These are phyloP conservation scores for Enteromius argenteus DNA, from an alignment of 2,797 vertebrate genomes.

Conservation along the genomic window DNA sequence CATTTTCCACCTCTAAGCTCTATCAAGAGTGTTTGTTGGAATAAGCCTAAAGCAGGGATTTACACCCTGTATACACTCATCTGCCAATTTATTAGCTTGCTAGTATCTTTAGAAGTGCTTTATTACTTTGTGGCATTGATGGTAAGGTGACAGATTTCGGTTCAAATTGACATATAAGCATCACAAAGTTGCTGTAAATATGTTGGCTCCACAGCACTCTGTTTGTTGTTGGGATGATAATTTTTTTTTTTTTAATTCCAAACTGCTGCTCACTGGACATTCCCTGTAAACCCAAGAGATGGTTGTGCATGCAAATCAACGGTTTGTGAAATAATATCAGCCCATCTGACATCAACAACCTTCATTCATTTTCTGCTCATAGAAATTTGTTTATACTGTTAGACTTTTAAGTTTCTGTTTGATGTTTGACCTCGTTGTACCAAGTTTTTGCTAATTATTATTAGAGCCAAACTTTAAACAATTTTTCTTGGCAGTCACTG, in stretches of 20 bases:
- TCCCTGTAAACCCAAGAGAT: neutral
- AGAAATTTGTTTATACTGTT: neutral
- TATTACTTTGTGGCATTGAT: neutral
- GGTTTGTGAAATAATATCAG: too few relatives aligned
- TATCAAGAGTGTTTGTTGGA: too few relatives aligned
- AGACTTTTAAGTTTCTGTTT: conserved; percentile 1
- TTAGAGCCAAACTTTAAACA: neutral
- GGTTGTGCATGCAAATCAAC: neutral
- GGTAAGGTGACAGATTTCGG: neutral
- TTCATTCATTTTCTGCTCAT: neutral
- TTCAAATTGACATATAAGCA: neutral
- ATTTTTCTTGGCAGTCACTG: neutral
- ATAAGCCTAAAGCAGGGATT: neutral
- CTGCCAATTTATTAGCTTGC: neutral
- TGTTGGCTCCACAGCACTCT: neutral
- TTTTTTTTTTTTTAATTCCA: too few relatives aligned
- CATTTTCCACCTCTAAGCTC: neutral
- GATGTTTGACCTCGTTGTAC: neutral
- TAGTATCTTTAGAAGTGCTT: neutral
- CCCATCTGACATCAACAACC: neutral
- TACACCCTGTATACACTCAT: neutral
- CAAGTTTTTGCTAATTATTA: neutral
- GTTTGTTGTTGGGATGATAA: too few relatives aligned
- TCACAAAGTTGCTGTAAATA: neutral
- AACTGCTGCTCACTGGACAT: too few relatives aligned